A percentile compares a stretch with the other conserved stretches of the same genome.
phyloP scores from a whole-genome alignment of 1,140 invertebrate species.

The Drosophila eugracilis region DNA sequence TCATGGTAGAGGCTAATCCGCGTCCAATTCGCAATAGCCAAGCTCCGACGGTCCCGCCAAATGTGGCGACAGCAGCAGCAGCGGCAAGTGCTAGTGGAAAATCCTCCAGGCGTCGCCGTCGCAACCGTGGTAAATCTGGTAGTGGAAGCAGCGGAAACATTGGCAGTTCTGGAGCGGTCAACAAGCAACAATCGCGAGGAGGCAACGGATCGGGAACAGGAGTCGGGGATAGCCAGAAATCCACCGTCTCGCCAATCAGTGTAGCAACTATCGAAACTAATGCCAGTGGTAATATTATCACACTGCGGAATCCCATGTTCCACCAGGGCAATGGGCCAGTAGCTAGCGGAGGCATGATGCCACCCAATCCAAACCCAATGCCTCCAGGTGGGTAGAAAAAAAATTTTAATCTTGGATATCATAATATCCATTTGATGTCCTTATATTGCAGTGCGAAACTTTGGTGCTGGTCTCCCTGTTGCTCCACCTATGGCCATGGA shows the following conservation, averaged over 20 bases:
- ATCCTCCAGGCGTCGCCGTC: conserved; percentile 87
- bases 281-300: conserved; percentile 88
- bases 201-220: conserved; percentile 1
- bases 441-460: conserved; percentile 44
- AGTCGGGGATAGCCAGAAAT: conserved; percentile 11
- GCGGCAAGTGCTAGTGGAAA: conserved; percentile 51
- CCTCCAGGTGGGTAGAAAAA: conserved; percentile 52
- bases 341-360: conserved; percentile 37
- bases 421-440: not conserved
- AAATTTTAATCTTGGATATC: not conserved
- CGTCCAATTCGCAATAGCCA: conserved; percentile 40
- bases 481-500: conserved; percentile 72
- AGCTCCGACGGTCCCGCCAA: conserved; percentile 10
- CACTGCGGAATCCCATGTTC: conserved; percentile 90
- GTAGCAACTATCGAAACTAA: conserved; percentile 57
- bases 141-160: conserved; percentile 13
- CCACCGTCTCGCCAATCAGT: conserved; percentile 7
- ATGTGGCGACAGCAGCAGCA: conserved; percentile 40
- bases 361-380: conserved; percentile 65
- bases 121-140: conserved; percentile 87
- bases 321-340: conserved; percentile 83
- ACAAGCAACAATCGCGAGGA: conserved; percentile 33
- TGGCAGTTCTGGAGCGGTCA: conserved; percentile 16
- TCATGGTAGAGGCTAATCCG: conserved; percentile 84
- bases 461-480: conserved; percentile 48